These are phyloP conservation scores for Drosophila arizonae DNA, from an alignment of 1,140 invertebrate species.

Conservation along the genomic window DNA sequence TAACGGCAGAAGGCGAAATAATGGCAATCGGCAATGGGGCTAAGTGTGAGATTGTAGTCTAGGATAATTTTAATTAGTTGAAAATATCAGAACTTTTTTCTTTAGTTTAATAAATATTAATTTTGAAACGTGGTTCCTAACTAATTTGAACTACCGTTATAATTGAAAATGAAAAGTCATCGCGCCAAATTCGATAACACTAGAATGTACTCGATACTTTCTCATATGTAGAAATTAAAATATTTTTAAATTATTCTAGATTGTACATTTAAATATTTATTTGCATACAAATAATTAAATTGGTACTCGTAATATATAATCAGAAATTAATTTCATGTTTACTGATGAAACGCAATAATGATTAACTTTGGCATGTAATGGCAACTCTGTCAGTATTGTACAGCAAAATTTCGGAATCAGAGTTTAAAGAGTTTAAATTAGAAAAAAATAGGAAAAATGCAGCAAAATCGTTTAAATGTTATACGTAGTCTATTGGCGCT, in stretches of 20 bases:
- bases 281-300: too few relatives aligned
- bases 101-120: background rate
- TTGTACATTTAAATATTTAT: too few relatives aligned
- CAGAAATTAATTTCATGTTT: background rate
- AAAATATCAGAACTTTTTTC: background rate
- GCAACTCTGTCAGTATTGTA: constrained; percentile 32
- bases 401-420: constrained; percentile 37
- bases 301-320: too few relatives aligned
- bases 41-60: constrained; percentile 11
- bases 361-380: constrained; percentile 1
- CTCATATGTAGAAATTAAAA: background rate
- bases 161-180: background rate
- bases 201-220: constrained; percentile 20
- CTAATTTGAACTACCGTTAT: background rate
- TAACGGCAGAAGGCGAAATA: constrained; percentile 23
- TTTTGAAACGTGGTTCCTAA: background rate
- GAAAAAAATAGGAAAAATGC: constrained; percentile 32
- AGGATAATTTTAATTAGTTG: constrained; percentile 11
- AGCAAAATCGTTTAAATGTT: constrained; percentile 31
- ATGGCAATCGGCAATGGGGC: constrained; percentile 19
- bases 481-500: constrained; percentile 35
- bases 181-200: constrained; percentile 2
- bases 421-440: background rate
- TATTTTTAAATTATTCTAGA: too few relatives aligned
- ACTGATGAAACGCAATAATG: background rate